A percentile compares a stretch with the other conserved stretches of the same genome.
Conservation (phyloP, 2,113 vertebrate species). For the Sterrhoptilus dennistouni region DNA sequence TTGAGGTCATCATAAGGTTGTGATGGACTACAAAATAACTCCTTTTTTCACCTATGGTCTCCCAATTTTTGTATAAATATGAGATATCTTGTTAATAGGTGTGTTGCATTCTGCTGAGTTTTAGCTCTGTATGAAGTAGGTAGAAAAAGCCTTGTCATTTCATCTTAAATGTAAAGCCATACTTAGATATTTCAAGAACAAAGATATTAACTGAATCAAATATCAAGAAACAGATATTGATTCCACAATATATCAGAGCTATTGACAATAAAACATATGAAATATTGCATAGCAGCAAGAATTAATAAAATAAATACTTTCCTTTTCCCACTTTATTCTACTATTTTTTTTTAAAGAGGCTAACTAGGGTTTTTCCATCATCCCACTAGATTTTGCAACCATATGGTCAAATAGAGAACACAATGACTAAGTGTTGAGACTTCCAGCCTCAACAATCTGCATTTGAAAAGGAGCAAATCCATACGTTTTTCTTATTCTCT, state of each 20-base stretch:
- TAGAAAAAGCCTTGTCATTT: not conserved
- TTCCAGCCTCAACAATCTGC: conserved; percentile 60
- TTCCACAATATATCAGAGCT: not conserved
- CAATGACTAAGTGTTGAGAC: conserved; percentile 59
- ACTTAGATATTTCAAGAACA: not conserved
- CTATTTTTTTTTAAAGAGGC: not conserved
- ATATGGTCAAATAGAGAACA: conserved; percentile 46
- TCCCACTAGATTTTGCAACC: conserved; percentile 28
- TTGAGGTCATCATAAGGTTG: not conserved
- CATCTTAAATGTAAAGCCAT: not conserved
- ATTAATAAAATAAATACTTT: not conserved
- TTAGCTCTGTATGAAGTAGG: not conserved
- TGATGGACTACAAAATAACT: not conserved
- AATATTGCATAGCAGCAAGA: not conserved
- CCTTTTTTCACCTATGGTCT: not conserved
- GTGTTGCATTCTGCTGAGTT: not conserved
- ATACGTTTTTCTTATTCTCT: not conserved
- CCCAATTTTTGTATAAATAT: not conserved
- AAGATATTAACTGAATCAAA: not conserved
- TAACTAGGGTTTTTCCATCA: not conserved
- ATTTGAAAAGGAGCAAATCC: conserved; percentile 34
- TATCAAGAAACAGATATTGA: not conserved
- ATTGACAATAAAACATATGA: not conserved
- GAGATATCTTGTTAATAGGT: not conserved
- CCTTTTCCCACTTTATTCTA: not conserved